Base-by-base conservation (phyloP, 2,888 invertebrate genomes). In the Leucozona laternaria region DNA sequence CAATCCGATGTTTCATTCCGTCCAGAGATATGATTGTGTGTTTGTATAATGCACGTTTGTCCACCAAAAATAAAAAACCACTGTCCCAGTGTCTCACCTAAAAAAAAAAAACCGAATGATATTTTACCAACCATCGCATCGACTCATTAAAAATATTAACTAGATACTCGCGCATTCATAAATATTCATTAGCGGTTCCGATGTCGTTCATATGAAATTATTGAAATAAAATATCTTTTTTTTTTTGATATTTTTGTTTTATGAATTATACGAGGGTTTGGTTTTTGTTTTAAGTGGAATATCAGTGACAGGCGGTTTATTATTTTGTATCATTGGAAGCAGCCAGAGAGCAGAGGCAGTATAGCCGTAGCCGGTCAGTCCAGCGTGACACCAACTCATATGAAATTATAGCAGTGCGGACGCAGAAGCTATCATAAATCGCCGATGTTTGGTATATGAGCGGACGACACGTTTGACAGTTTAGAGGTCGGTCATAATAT, bases 111-210 rank as follows among this genome's bases (percentile, higher is more conserved):
- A 53, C 50, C 45, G 31, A 50, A 53, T 37, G n/a, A 31, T 75
- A 70, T 82, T 45, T 66, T 45, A 64, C 25, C 31, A 37, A 66
- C 81, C 82, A 79, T 71, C 45, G 78, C 82, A 79, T 71, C 45
- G 78, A 66, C 75, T 86, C 86, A 86, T 82, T 86, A 86, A 86
- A 86, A 82, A 75, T 82, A 82, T 82, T 75, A 82, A 82, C 86
- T 64, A 71, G 81, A 79, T 75, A 75, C 77, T 82, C 78, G 82
- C 57, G 75, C 37, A 57, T 86, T 86, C 64, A 86, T 86, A 86
- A 86, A 86, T 86, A 86, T 86, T 86, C 86, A 86, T 86, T 71
- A 82, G 70, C 60, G 48, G 60, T 71, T 62, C 48, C 43, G 75
- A 71, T 71, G 70, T 55, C 50, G 80, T 80, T 84, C 84, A 80